Evolutionary conservation across 2,113 vertebrate genomes (phyloP), one percentile per base, ranked within the genome.

Genomic region (Antennarius striatus): DNA sequence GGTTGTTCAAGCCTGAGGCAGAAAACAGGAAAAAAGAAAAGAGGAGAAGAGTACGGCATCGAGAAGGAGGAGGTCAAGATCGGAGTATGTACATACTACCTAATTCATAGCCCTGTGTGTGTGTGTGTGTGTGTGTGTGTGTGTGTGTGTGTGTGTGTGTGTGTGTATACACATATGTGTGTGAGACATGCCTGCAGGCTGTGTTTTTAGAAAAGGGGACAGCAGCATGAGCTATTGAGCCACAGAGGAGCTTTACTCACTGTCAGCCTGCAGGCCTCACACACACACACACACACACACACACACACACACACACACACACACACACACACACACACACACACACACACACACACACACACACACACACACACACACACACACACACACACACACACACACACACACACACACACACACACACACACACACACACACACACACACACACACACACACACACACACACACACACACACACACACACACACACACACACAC

Each of bases 121-220:
- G 50, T 32, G 62, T 16, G 68, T 45, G 28, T 63, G 30, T 58
- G 57, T 14, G 5, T 9, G 3, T 68, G 59, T 72, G 22, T 22
- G 22, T 22, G 22, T 22, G 22, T 22, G 22, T 22, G 22, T 22
- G 22, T 22, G 22, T 46, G 48, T 57, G 5, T 36, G 28, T 46
- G 50, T 32, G 62, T 16, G 50, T 80, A 68, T 63, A 56, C 57
- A 68, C 58, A 65, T 61, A 56, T 9, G 43, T 73, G 58, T 77
- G 70, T 63, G 46, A 68, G 77, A 76, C 55, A 68, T 81, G 76
- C 71, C 88, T 72, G 49, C 50, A 57, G 75, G 86, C 75, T 87
- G 74, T 88, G 72, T 86, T 90, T 87, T 86, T 79, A 75, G 58
- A 83, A 77, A 85, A 88, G 45, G 70, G 78, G 79, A 86, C 86